Evolutionary conservation across 2,113 vertebrate genomes (phyloP).

Genomic region (Rhineura floridana): DNA sequence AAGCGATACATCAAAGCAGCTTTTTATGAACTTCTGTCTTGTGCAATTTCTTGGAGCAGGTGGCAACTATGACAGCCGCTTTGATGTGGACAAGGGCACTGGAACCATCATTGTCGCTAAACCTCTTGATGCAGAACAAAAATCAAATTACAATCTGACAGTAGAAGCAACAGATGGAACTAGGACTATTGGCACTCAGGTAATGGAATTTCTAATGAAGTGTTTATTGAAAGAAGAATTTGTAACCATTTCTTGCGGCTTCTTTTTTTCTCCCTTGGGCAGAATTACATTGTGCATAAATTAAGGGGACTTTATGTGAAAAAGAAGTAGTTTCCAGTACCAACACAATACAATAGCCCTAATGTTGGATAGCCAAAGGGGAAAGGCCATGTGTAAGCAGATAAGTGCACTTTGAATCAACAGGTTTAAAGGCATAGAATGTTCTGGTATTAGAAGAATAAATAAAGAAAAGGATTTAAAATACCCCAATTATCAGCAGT

Average conservation of each 20-base stretch:
- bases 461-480: slow-evolving; percentile 27
- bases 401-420: neutral
- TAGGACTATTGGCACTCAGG: slow-evolving; percentile 91
- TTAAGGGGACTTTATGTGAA: neutral
- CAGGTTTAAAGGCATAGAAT: slow-evolving; percentile 20
- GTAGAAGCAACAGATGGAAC: slow-evolving; percentile 96
- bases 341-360: neutral
- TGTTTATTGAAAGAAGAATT: slow-evolving; percentile 52
- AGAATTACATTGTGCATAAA: slow-evolving; percentile 13
- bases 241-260: slow-evolving; percentile 3
- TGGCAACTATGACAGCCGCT: slow-evolving; percentile 96
- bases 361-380: neutral
- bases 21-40: slow-evolving; percentile 66
- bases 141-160: slow-evolving; percentile 96
- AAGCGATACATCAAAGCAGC: neutral
- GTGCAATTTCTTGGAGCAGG: slow-evolving; percentile 79
- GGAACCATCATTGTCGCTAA: slow-evolving; percentile 93
- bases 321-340: neutral
- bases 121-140: slow-evolving; percentile 93
- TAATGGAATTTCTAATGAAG: slow-evolving; percentile 78
- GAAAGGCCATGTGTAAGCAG: neutral
- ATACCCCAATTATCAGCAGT: neutral
- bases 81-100: slow-evolving; percentile 95
- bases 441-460: slow-evolving; percentile 24
- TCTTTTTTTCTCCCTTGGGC: neutral